Conservation (phyloP, 2,113 vertebrate species). For the human (Homo sapiens) region GRCh38 chr22:43606501-43607000, state of each 20-base stretch:
- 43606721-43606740: too few species aligned
- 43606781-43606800: fast-evolving
- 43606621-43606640: fast-evolving
- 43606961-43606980: fast-evolving
- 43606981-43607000: fast-evolving
- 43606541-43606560: background rate
- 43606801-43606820: fast-evolving
- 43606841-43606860: fast-evolving
- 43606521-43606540: background rate
- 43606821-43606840: background rate
- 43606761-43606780: too few species aligned
- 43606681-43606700: fast-evolving
- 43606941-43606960: too few species aligned
- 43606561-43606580: background rate
- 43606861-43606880: fast-evolving
- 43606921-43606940: background rate
- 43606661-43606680: fast-evolving
- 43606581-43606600: background rate
- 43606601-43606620: background rate
- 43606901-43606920: background rate
- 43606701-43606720: fast-evolving
- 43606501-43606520: background rate
- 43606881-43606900: too few species aligned
- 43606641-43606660: fast-evolving
- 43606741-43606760: fast-evolving